Base-by-base conservation (phyloP, 2,113 vertebrate genomes). In the Seriola rivoliana region DNA sequence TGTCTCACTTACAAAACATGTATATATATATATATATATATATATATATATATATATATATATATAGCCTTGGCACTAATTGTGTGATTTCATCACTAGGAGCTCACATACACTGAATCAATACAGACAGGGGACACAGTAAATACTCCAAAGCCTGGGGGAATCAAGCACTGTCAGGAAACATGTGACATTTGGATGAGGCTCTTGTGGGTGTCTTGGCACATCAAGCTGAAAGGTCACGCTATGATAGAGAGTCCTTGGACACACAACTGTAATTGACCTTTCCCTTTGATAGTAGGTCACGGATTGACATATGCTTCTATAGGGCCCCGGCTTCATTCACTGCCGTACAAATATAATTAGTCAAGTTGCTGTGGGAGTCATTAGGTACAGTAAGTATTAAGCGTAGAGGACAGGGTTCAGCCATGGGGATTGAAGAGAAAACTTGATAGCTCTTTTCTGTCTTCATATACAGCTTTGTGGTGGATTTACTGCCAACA, bases 181-280 rank as follows among this genome's bases (percentile, higher is more conserved):
- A 82, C 80, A 85, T 77, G 88, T 87, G 87, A 91, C 91, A 92
- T 93, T 93, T 93, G 89, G 64, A 92, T 12, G 42, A 57, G 60
- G 29, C 88, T 90, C 87, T 87, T 63, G 80, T 87, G 89, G 78
- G 85, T 83, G 82, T 85, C 81, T 54, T 78, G 12, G 54, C 86
- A 85, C 85, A 84, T 92, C 69, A 71, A 78, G 80, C 80, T 50
- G 23, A 94, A 93, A 95, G 94, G 94, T 93, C 93, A 92, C 9
- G 36, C 82, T 80, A 77, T 91, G 87, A 92, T 89, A 85, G 88
- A 89, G 77, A 84, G 81, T 91, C 87, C 89, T 92, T 88, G 82
- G 87, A 87, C 91, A 93, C 64, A 58, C 74, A 74, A 81, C 86
- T 91, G 78, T 92, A 91, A 91, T 82, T 81, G 88, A 94, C 92